Percentiles rank a stretch among this genome's conserved stretches.
These are phyloP conservation scores for Clusia tigrina DNA, from an alignment of 2,888 invertebrate genomes.

Conservation along the genomic window DNA sequence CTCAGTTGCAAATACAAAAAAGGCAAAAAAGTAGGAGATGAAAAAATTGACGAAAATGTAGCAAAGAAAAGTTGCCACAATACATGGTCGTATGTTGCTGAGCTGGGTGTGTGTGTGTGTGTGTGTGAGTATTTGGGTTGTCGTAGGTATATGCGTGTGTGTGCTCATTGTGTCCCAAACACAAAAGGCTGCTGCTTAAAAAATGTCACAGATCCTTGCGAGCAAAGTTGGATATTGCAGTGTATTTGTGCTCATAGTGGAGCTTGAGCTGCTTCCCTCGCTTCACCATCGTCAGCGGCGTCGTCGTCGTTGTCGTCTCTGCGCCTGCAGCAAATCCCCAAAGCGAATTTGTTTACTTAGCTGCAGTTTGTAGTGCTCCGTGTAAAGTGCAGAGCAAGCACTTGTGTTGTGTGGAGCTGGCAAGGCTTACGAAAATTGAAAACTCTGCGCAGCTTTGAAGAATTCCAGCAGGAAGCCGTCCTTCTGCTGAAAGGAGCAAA, in stretches of 20 bases:
- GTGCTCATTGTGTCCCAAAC: too few relatives aligned
- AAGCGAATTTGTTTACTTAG: conserved; percentile 32
- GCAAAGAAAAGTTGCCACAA: not conserved
- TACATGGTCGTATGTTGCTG: not conserved
- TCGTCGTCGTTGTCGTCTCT: not conserved
- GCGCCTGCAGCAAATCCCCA: conserved; percentile 25
- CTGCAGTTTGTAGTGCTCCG: conserved; percentile 20
- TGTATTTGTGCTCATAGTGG: conserved; percentile 18
- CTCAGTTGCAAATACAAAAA: not conserved
- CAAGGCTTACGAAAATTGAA: not conserved
- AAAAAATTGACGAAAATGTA: not conserved
- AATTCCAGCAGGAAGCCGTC: not conserved
- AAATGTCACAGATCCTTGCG: conserved; percentile 26
- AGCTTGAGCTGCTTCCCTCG: too few relatives aligned
- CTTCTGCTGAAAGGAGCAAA: not conserved
- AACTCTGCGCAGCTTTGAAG: not conserved
- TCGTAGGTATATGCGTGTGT: too few relatives aligned
- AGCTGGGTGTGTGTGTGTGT: not conserved
- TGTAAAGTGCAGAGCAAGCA: conserved; percentile 27
- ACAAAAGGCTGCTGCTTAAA: conserved; percentile 4
- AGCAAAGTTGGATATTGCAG: conserved; percentile 16
- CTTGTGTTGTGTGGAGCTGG: conserved; percentile 7
- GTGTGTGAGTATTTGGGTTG: too few relatives aligned
- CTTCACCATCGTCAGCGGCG: too few relatives aligned
- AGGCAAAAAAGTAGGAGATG: not conserved